Evolutionary conservation across 23 tunicate genomes (phyloP), one percentile per base, ranked within the genome.

Genomic region (Aplidium turbinatum): DNA sequence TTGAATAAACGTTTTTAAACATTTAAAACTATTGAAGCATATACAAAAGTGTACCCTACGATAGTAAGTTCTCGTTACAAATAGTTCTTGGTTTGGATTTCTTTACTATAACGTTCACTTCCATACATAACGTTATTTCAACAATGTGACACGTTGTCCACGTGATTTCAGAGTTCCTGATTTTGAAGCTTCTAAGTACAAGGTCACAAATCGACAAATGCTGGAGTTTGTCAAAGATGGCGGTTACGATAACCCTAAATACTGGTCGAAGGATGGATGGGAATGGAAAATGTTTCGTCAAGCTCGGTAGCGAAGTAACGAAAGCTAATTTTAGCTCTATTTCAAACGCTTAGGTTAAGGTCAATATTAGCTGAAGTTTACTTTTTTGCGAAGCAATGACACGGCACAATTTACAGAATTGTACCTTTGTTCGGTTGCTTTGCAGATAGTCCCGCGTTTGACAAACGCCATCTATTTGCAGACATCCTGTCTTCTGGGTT

Each of bases 401-500:
- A n/a, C n/a, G n/a, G n/a, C n/a, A n/a, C n/a, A n/a, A n/a, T n/a
- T n/a, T n/a, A n/a, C n/a, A n/a, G n/a, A n/a, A n/a, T n/a, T n/a
- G n/a, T n/a, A n/a, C n/a, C n/a, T n/a, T n/a, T n/a, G n/a, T n/a
- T n/a, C n/a, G n/a, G n/a, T n/a, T n/a, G n/a, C n/a, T n/a, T n/a
- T n/a, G n/a, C n/a, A n/a, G n/a, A n/a, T n/a, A n/a, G n/a, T n/a
- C n/a, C n/a, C n/a, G n/a, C n/a, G n/a, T n/a, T n/a, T n/a, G n/a
- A n/a, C n/a, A n/a, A n/a, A n/a, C 50, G 11, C 16, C 19, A 11
- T 9, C 33, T 33, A 13, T 35, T 50, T 33, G 22, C 79, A 88
- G 96, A 31, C 97, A 90, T 56, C 97, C 97, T 2, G 63, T 85
- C 22, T 90, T 90, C 36, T 90, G 97, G 96, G 96, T 88, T 9